Percentiles rank a stretch among this genome's conserved stretches.
Evolutionary conservation across 2,797 vertebrate species (phyloP).

Genomic region (Macropodus opercularis): DNA sequence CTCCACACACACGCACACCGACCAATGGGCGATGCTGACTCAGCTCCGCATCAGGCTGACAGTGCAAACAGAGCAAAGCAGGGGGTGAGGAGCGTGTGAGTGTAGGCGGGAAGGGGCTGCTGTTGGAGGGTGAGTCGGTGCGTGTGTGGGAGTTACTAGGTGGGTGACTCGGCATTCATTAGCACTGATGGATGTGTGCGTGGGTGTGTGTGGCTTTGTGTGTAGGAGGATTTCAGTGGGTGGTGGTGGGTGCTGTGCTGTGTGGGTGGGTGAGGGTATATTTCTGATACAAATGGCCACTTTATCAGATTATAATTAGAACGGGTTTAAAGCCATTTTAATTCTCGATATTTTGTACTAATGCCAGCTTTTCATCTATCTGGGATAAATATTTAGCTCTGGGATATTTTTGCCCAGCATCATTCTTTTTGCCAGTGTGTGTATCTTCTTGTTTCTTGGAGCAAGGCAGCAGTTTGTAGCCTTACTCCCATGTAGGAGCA

Average conservation of each 20-base stretch:
- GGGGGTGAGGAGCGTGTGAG: conserved; percentile 56
- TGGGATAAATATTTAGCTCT: conserved; percentile 31
- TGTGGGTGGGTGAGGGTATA: conserved; percentile 12
- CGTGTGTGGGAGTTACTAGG: conserved; percentile 52
- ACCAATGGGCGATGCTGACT: conserved; percentile 62
- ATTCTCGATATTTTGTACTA: conserved; percentile 1
- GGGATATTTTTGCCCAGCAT: conserved; percentile 25
- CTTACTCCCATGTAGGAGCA: conserved; percentile 47
- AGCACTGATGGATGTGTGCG: conserved; percentile 61
- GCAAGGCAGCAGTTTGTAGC: conserved; percentile 26
- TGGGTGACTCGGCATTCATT: conserved; percentile 64
- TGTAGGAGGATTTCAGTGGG: conserved; percentile 57
- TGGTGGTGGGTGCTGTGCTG: conserved; percentile 44
- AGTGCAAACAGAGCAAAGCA: conserved; percentile 57
- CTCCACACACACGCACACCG: conserved; percentile 33
- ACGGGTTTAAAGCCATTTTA: too few species aligned
- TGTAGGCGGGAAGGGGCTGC: conserved; percentile 33
- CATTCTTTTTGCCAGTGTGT: conserved; percentile 22
- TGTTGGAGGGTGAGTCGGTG: conserved; percentile 45
- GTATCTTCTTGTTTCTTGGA: conserved; percentile 28
- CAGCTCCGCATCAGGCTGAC: conserved; percentile 67
- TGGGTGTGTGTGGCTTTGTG: conserved; percentile 44
- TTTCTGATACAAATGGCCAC: too few species aligned
- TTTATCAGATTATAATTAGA: too few species aligned
- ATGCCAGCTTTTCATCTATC: conserved; percentile 10